These are phyloP conservation scores for Anniella stebbinsi DNA, from an alignment of 2,797 vertebrate species.

Conservation along the genomic window DNA sequence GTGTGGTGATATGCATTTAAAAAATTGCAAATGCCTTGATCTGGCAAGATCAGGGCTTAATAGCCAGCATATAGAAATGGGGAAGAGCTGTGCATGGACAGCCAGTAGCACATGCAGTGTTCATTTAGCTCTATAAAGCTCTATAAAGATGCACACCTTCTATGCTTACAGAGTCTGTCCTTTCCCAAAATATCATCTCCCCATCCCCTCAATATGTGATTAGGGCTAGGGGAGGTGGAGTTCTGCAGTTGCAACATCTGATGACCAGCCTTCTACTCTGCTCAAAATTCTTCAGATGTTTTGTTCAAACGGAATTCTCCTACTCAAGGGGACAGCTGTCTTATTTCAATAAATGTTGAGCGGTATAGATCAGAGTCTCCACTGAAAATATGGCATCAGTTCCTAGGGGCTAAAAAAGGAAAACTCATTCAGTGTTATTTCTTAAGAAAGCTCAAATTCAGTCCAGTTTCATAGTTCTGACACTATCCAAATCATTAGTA, in stretches of 20 bases:
- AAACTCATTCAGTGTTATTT: neutral
- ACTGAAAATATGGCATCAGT: conserved; percentile 15
- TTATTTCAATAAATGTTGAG: neutral
- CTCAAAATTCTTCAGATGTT: neutral
- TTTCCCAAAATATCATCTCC: neutral
- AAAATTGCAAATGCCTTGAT: neutral
- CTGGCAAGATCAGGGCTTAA: too few relatives aligned
- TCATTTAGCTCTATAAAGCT: neutral
- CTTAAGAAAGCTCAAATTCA: neutral
- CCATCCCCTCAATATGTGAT: neutral
- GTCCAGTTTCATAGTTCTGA: neutral
- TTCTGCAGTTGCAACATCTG: neutral
- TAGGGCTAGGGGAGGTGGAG: neutral
- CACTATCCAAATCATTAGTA: neutral
- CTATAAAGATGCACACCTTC: neutral
- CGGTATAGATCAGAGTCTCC: neutral
- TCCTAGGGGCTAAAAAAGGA: neutral
- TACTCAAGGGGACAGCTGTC: conserved; percentile 15
- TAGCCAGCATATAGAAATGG: neutral
- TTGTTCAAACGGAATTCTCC: neutral
- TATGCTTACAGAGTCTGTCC: neutral
- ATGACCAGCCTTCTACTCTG: neutral
- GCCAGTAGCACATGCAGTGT: too few relatives aligned
- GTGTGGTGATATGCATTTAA: neutral
- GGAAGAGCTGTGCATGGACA: neutral